A percentile compares a stretch with the other conserved stretches of the same genome.
These are phyloP conservation scores for Piezodorus guildinii DNA, from an alignment of 1,140 invertebrate genomes.

Conservation along the genomic window DNA sequence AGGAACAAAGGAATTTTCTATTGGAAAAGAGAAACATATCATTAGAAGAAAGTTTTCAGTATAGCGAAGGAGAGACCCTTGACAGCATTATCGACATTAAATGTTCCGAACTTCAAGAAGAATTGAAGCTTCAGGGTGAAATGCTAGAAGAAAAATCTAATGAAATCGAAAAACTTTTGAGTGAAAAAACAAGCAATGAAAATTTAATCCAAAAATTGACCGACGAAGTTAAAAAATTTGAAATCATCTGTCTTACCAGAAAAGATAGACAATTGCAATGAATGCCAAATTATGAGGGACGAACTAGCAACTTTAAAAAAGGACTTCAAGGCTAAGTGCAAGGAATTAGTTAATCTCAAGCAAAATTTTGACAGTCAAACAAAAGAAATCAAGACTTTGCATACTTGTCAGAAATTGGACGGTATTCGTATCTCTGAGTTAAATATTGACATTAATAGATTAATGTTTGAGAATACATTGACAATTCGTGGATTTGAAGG, in stretches of 20 bases:
- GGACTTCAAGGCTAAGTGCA: not conserved
- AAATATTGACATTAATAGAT: not conserved
- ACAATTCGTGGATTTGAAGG: not conserved
- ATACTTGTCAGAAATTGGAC: not conserved
- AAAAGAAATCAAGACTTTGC: not conserved
- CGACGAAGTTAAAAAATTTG: not conserved
- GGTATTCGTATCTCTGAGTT: not conserved
- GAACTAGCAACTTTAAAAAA: not conserved
- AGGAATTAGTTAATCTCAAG: not conserved
- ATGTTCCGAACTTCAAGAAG: slow-evolving; percentile 8
- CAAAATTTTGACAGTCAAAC: not conserved
- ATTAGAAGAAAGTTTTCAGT: not conserved
- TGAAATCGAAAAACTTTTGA: not conserved
- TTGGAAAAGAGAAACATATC: not conserved
- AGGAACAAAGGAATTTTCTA: not conserved
- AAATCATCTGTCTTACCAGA: not conserved
- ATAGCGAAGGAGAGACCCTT: not conserved
- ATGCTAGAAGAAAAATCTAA: not conserved
- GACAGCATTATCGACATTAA: not conserved
- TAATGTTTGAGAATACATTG: not conserved
- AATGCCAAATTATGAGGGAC: not conserved
- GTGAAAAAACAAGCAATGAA: not conserved
- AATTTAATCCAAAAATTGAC: not conserved
- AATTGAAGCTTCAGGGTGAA: not conserved
- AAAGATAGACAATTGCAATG: not conserved